Base-by-base conservation (phyloP, 2,888 invertebrate genomes). In the Piscicola geometra region DNA sequence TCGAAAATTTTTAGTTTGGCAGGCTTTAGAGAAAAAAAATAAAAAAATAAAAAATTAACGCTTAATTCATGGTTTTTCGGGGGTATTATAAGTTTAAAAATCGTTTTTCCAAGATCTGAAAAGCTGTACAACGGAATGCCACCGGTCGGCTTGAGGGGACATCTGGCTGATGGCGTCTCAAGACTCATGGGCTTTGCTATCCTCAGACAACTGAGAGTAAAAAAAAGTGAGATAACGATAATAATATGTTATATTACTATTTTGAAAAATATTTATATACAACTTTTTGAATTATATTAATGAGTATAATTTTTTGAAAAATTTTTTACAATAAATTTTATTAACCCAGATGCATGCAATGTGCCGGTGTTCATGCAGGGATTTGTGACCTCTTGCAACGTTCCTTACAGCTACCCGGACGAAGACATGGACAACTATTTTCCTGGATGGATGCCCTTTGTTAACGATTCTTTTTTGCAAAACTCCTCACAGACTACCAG, bases 381-480 rank as follows among this genome's bases (percentile, higher is more conserved):
- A 9, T 15, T 47, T 47, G 12, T 47, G 9, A 21, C 9, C 50
- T 15, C 21, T 21, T 47, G 50, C 50, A 47, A 47, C 21, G 50
- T 47, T 47, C 50, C 50, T 47, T 47, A 47, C 50, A 47, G 50
- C 21, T 47, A 15, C 50, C 12, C 9, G 50, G 21, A 47, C 12
- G 50, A 47, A 21, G 50, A 47, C 50, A 47, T 47, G 50, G 21
- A 47, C 21, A 21, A 47, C 21, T 47, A 47, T 21, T 47, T 15
- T 47, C 50, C 50, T 47, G 50, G 50, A 9, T 47, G 50, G 50
- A 47, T 47, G 50, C 50, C 50, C 50, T n/a, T n/a, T n/a, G n/a
- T n/a, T n/a, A n/a, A n/a, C n/a, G n/a, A n/a, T n/a, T n/a, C n/a
- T n/a, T n/a, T n/a, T n/a, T n/a, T n/a, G n/a, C n/a, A n/a, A n/a